These are phyloP conservation scores for Catajapyx aquilonaris DNA, from an alignment of 1,140 invertebrate species.

Conservation along the genomic window DNA sequence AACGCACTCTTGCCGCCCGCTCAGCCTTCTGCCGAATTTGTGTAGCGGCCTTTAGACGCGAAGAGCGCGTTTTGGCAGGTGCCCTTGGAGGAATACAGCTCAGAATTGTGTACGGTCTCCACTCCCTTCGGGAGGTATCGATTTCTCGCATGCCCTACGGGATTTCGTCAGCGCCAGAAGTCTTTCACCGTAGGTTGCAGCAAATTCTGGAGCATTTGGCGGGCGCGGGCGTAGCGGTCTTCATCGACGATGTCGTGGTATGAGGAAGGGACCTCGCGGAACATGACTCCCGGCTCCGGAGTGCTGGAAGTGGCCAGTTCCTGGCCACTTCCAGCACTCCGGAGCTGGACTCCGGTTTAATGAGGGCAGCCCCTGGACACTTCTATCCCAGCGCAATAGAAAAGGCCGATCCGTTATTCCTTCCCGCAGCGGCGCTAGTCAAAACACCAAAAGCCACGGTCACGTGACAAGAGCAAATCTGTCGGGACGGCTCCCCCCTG, in stretches of 20 bases:
- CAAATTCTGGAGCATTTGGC: slow-evolving; percentile 15
- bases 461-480: too few relatives aligned
- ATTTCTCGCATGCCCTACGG: slow-evolving; percentile 17
- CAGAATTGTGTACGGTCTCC: background rate
- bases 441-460: too few relatives aligned
- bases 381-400: too few relatives aligned
- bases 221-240: slow-evolving; percentile 15
- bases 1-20: too few relatives aligned
- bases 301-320: slow-evolving; percentile 16
- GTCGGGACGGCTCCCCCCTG: too few relatives aligned
- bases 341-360: slow-evolving; percentile 21
- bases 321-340: too few relatives aligned
- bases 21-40: too few relatives aligned
- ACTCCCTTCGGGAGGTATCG: background rate
- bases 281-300: slow-evolving; percentile 12
- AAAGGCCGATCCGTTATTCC: too few relatives aligned
- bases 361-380: too few relatives aligned
- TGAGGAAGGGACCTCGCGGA: slow-evolving; percentile 12
- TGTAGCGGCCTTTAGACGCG: too few relatives aligned
- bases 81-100: slow-evolving; percentile 9
- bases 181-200: slow-evolving; percentile 16
- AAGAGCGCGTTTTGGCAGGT: slow-evolving; percentile 14
- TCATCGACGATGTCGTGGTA: slow-evolving; percentile 19
- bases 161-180: slow-evolving; percentile 14
- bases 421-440: too few relatives aligned